These are phyloP conservation scores for Tenthredo livida DNA, from an alignment of 2,888 invertebrate genomes.

Conservation along the genomic window DNA sequence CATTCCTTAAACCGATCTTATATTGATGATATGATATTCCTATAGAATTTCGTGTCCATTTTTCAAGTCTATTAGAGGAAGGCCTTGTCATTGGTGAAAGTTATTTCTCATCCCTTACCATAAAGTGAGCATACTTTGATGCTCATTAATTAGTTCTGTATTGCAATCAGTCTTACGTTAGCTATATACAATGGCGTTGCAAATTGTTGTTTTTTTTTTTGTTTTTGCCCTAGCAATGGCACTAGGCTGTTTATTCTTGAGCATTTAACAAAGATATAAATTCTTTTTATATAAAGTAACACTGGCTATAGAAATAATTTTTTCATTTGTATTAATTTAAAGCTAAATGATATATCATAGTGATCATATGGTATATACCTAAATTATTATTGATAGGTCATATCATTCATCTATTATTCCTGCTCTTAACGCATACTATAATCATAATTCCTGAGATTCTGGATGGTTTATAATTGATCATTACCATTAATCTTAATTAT, in stretches of 20 bases:
- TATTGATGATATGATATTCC: too few species aligned
- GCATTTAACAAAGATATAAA: constrained; percentile 17
- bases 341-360: not conserved
- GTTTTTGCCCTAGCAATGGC: not conserved
- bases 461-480: not conserved
- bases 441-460: not conserved
- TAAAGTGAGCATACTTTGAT: not conserved
- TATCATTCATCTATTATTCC: not conserved
- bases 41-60: not conserved
- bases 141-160: not conserved
- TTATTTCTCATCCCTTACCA: not conserved
- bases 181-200: constrained; percentile 24
- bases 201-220: not conserved
- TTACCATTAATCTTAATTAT: constrained; percentile 1
- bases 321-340: not conserved
- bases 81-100: not conserved
- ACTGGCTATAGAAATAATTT: not conserved
- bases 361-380: not conserved
- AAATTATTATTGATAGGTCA: not conserved
- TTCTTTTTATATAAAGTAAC: not conserved
- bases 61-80: too few species aligned
- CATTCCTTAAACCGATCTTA: not conserved
- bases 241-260: constrained; percentile 14
- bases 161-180: constrained; percentile 36
- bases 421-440: not conserved